phyloP scores from a whole-genome alignment of 2,113 vertebrate species.

The Morone saxatilis region DNA sequence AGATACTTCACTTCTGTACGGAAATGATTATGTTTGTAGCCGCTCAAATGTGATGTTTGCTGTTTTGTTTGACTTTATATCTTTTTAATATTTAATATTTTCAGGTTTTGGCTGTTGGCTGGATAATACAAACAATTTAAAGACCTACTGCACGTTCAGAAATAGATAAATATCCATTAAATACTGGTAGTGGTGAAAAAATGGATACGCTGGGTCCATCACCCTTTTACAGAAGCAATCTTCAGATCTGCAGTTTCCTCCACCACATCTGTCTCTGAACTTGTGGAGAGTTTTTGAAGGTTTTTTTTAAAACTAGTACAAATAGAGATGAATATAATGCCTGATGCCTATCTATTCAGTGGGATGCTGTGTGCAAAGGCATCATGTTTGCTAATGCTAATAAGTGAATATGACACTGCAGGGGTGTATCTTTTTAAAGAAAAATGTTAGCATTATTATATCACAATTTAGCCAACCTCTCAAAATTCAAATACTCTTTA shows the following conservation, averaged over 20 bases:
- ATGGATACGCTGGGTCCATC: neutral
- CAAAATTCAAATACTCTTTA: constrained; percentile 4
- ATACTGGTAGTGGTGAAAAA: neutral
- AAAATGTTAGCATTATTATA: neutral
- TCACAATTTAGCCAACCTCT: constrained; percentile 14
- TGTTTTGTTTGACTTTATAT: neutral
- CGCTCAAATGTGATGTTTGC: neutral
- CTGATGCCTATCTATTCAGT: neutral
- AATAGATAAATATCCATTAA: neutral
- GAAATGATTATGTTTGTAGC: neutral
- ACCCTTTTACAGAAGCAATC: neutral
- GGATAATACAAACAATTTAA: neutral
- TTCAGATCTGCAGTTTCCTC: neutral
- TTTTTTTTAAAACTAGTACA: neutral
- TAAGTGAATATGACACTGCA: neutral
- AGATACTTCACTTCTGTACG: neutral
- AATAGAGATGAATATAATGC: neutral
- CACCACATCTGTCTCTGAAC: neutral
- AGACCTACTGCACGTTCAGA: neutral
- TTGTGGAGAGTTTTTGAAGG: neutral
- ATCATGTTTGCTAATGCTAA: neutral
- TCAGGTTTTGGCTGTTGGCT: no score
- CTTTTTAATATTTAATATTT: neutral
- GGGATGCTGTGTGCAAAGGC: neutral
- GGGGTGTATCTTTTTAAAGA: neutral